phyloP scores from a whole-genome alignment of 2,113 vertebrate genomes.

The Neodontobutis hainanensis region DNA sequence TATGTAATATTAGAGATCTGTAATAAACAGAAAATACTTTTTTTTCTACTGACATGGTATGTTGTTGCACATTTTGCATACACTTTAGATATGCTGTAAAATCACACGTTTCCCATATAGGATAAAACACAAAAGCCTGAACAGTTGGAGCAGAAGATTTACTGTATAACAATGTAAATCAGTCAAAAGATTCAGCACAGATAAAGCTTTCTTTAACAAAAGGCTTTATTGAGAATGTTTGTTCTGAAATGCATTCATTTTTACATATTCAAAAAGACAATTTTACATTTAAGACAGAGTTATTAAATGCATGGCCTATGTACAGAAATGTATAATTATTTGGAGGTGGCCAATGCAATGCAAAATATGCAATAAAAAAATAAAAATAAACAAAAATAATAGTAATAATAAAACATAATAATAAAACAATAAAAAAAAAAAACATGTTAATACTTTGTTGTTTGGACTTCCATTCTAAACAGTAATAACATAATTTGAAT shows the following conservation, averaged over 20 bases:
- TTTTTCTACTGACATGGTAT: too few species aligned
- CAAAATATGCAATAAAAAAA: slow-evolving; percentile 36
- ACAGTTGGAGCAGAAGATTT: too few species aligned
- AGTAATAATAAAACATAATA: too few species aligned
- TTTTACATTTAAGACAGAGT: slow-evolving; percentile 65
- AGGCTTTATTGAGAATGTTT: slow-evolving; percentile 63
- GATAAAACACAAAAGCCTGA: too few species aligned
- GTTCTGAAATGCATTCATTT: slow-evolving; percentile 67
- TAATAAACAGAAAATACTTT: too few species aligned
- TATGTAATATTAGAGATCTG: too few species aligned
- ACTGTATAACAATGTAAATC: too few species aligned
- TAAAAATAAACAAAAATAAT: slow-evolving; percentile 7
- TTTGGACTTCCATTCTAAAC: slow-evolving; percentile 43
- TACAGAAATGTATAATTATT: slow-evolving; percentile 58
- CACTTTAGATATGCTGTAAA: too few species aligned
- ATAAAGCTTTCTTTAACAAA: slow-evolving; percentile 28
- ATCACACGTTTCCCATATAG: too few species aligned
- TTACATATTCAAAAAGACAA: slow-evolving; percentile 66
- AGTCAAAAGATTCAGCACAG: neutral
- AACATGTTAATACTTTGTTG: slow-evolving; percentile 59
- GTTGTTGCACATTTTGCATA: too few species aligned
- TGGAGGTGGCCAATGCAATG: slow-evolving; percentile 15
- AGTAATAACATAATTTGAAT: slow-evolving; percentile 20
- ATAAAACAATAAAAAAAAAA: slow-evolving; percentile 25
- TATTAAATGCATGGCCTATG: slow-evolving; percentile 59